phyloP scores from a whole-genome alignment of 2,113 vertebrate genomes.

The Phalacrocorax aristotelis region DNA sequence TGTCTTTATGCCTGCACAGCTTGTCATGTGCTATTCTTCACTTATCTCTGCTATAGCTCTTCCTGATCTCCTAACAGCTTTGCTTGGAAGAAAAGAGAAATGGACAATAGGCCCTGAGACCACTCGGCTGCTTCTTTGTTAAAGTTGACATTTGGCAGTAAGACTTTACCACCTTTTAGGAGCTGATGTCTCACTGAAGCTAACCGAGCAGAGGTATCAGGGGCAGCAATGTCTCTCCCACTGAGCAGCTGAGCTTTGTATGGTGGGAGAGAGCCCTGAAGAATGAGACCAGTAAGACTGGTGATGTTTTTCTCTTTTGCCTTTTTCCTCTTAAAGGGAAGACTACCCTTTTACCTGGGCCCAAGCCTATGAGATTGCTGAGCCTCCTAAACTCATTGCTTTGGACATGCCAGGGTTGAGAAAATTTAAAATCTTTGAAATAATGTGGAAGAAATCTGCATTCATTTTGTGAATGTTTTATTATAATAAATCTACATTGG shows the following conservation, averaged over 20 bases:
- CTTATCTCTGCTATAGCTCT: slow-evolving; percentile 30
- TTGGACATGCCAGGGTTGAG: background rate
- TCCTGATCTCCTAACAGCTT: slow-evolving; percentile 41
- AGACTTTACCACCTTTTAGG: slow-evolving; percentile 28
- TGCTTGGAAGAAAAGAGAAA: slow-evolving; percentile 24
- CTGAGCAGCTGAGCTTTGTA: background rate
- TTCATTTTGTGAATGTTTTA: background rate
- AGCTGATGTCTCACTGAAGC: background rate
- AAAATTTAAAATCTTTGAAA: background rate
- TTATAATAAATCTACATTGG: background rate
- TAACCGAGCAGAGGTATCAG: background rate
- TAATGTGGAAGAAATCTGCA: background rate
- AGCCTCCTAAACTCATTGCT: background rate
- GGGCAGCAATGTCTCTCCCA: background rate
- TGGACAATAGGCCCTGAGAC: slow-evolving; percentile 21
- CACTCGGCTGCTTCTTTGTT: background rate
- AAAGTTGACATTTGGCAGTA: slow-evolving; percentile 41
- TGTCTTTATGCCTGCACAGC: slow-evolving; percentile 15
- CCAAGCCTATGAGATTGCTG: background rate
- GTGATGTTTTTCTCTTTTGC: background rate
- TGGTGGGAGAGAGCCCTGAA: background rate
- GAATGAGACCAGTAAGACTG: background rate
- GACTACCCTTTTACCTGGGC: background rate
- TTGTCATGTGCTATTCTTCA: slow-evolving; percentile 47
- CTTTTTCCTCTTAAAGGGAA: background rate